Base-by-base conservation (phyloP, 2,797 vertebrate genomes). In the Spizella passerina region DNA sequence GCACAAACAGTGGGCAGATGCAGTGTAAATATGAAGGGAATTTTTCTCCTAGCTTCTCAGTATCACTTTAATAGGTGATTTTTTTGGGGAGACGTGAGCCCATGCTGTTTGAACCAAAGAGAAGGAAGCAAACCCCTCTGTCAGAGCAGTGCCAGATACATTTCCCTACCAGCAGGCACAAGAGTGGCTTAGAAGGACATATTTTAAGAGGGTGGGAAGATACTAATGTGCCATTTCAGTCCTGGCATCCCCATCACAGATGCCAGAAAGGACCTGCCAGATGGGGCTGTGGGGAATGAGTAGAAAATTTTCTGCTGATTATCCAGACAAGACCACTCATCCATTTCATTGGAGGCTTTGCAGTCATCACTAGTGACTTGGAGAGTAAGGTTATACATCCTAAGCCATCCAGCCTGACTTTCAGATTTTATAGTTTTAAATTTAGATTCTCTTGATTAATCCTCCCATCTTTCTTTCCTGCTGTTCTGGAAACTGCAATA, bases 361-460 rank as follows among this genome's bases (percentile, higher is more conserved):
- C 46, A 84, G 75, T 32, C 1, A 0, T 83, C 2, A 2, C 81
- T 43, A 64, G 73, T 76, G 71, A 80, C 38, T 90, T 77, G 60
- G 71, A 90, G 85, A 84, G 83, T 53, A 53, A 86, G 39, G 60
- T 72, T 66, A 76, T 36, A 83, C 21, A 82, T 60, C 38, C 75
- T 73, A 60, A 93, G 59, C 41, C 46, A 50, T 71, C 20, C 70
- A 70, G n/a, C 27, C 68, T 77, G 78, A 44, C 30, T 78, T 92
- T 69, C 66, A 84, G 34, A 60, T 93, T 95, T 93, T 77, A 86
- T 30, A 79, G 63, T 52, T 90, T 96, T 95, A 87, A 85, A 95
- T 94, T 93, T 79, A 92, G 60, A 87, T 77, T 66, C 21, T 70
- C 53, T 73, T 82, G 75, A 93, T 94, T 90, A 95, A 86, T 91